Evolutionary conservation across 1,140 invertebrate species (phyloP), one percentile per base, ranked within the genome.

Genomic region (Mylabris phalerata): DNA sequence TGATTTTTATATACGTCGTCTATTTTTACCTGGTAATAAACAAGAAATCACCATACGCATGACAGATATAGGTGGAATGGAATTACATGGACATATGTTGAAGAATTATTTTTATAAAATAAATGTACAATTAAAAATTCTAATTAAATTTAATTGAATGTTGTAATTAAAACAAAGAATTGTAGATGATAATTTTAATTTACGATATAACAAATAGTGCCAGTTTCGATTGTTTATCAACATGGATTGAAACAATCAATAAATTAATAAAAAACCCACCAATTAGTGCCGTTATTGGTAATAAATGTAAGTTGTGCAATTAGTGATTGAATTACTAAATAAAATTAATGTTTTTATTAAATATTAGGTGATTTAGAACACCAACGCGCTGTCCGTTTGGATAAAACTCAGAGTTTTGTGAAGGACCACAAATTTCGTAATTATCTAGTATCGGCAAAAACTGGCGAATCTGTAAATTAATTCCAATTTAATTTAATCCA

Each of bases 181-280:
- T 83, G 57, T 71, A 93, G 90, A 84, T 89, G 41, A 80, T 93
- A 55, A 68, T 95, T 48, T 76, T 94, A 50, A 86, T 94, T 1
- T 95, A 93, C 75, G 93, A 95, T 70, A 84, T 95, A 4, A 93
- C 90, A 38, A 92, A 89, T 68, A 77, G 80, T 45, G 78, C 81
- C 60, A 92, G 88, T 74, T 93, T 95, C 74, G 89, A 90, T 48
- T 83, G 84, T 61, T 69, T 94, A 4, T 77, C 80, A 13, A 78
- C 84, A 10, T 95, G 93, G 93, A 76, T 92, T 56, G 71, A 75
- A 25, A 78, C 75, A 50, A 81, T 90, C 4, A 82, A 81, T 59
- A 78, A 81, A 43, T 78, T 86, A 1, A 77, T 79, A 5, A 72
- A 55, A 19, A 60, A 69, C 9, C 50, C 72, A 60, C 86, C 88